phyloP scores from a whole-genome alignment of 2,113 vertebrate species.

The Neofelis nebulosa region DNA sequence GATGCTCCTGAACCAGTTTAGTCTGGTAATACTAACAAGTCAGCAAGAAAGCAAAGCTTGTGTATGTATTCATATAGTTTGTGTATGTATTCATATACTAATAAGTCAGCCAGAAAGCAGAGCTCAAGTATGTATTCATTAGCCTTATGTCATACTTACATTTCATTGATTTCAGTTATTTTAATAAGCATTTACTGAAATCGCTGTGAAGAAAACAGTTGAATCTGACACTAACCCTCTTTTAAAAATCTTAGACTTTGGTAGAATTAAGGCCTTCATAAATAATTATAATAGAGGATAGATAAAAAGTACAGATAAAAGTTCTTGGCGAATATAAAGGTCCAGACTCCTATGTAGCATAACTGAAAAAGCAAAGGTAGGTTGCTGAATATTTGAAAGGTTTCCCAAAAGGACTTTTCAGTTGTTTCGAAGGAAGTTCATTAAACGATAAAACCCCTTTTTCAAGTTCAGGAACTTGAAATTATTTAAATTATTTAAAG shows the following conservation, averaged over 20 bases:
- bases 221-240: not conserved
- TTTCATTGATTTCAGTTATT: slow-evolving; percentile 17
- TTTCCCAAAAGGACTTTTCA: not conserved
- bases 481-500: not conserved
- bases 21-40: not conserved
- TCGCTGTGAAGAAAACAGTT: not conserved
- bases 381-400: not conserved
- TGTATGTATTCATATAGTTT: no score
- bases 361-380: not conserved
- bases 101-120: not conserved
- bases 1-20: not conserved
- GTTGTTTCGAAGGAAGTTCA: not conserved
- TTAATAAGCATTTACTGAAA: not conserved
- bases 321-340: not conserved
- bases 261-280: not conserved
- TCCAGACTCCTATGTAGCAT: not conserved
- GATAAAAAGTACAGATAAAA: not conserved
- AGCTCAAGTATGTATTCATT: not conserved
- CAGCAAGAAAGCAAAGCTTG: not conserved
- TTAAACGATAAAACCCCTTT: not conserved
- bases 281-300: not conserved
- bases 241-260: not conserved
- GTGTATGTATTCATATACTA: not conserved
- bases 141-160: not conserved
- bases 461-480: not conserved